Percentiles rank a stretch among this genome's conserved stretches.
These are phyloP conservation scores for Leucophenga varia DNA, from an alignment of 1,140 invertebrate genomes.

Conservation along the genomic window DNA sequence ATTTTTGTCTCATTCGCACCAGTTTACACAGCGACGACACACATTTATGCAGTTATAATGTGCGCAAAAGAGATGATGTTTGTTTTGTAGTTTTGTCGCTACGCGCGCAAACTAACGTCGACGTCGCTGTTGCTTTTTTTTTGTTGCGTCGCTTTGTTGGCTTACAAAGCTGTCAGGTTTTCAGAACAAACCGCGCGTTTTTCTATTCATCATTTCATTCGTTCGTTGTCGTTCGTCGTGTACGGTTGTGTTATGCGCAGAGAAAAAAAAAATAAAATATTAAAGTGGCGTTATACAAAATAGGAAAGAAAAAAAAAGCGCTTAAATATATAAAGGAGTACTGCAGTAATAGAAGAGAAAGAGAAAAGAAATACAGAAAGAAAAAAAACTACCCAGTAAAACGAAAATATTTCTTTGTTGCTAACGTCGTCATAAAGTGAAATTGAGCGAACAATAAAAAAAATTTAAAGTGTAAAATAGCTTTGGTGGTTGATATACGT, in stretches of 20 bases:
- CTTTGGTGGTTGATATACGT: slow-evolving; percentile 27
- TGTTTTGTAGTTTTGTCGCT: background rate
- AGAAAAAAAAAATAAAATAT: slow-evolving; percentile 10
- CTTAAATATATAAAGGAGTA: slow-evolving; percentile 22
- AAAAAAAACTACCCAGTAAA: slow-evolving; percentile 10
- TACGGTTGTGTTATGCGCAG: slow-evolving; percentile 33
- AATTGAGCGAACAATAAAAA: too few relatives aligned
- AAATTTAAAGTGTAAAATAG: slow-evolving; percentile 38
- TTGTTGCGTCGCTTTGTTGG: background rate
- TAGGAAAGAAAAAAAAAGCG: slow-evolving; percentile 20
- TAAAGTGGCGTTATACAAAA: slow-evolving; percentile 4
- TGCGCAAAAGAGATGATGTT: slow-evolving; percentile 1
- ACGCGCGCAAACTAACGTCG: slow-evolving; percentile 19
- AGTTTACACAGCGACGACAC: too few relatives aligned
- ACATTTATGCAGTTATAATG: too few relatives aligned
- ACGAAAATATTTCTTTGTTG: slow-evolving; percentile 32
- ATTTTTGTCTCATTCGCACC: too few relatives aligned
- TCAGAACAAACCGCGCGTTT: slow-evolving; percentile 33
- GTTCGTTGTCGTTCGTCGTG: slow-evolving; percentile 14
- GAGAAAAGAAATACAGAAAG: slow-evolving; percentile 17
- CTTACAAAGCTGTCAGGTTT: slow-evolving; percentile 11
- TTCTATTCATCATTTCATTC: slow-evolving; percentile 28
- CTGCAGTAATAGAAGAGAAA: slow-evolving; percentile 16
- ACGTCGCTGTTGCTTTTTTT: slow-evolving; percentile 17
- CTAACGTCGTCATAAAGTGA: too few relatives aligned